A percentile compares a stretch with the other conserved stretches of the same genome.
These are phyloP conservation scores for Glaucomys volans DNA, from an alignment of 2,113 vertebrate species.

Conservation along the genomic window DNA sequence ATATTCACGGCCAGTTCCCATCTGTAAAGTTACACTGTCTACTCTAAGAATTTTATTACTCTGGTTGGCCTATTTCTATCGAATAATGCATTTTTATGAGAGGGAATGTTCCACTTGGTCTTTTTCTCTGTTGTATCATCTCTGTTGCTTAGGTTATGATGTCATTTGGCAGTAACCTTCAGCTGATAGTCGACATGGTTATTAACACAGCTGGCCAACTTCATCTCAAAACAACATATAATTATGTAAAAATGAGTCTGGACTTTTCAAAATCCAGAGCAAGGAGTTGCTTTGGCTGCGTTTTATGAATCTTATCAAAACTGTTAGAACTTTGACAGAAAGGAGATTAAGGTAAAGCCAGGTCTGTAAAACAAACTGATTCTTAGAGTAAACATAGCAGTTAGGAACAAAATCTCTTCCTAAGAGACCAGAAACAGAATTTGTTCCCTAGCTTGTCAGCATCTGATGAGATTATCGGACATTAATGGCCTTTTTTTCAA, in stretches of 20 bases:
- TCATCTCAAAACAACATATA: slow-evolving; percentile 70
- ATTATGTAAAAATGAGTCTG: slow-evolving; percentile 37
- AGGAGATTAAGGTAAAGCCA: slow-evolving; percentile 53
- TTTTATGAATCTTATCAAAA: slow-evolving; percentile 67
- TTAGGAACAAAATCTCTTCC: slow-evolving; percentile 49
- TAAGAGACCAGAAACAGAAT: slow-evolving; percentile 60
- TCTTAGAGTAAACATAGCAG: slow-evolving; percentile 39
- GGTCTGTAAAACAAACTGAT: slow-evolving; percentile 47
- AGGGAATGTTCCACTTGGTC: slow-evolving; percentile 77
- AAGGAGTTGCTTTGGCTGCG: slow-evolving; percentile 52
- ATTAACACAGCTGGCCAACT: slow-evolving; percentile 68
- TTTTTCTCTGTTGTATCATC: slow-evolving; percentile 76
- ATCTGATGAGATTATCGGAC: slow-evolving; percentile 66
- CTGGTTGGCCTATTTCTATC: not conserved
- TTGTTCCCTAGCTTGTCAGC: slow-evolving; percentile 37
- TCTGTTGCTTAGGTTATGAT: slow-evolving; percentile 79
- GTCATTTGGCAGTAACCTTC: slow-evolving; percentile 77
- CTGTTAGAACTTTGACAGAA: slow-evolving; percentile 34
- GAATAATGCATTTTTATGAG: slow-evolving; percentile 59
- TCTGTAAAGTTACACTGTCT: not conserved
- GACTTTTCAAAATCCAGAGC: slow-evolving; percentile 69
- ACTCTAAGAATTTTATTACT: not conserved
- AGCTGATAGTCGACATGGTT: slow-evolving; percentile 77
- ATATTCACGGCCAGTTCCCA: not conserved
- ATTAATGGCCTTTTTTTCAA: slow-evolving; percentile 46